These are phyloP conservation scores for Caradrina clavipalpis DNA, from an alignment of 2,888 invertebrate genomes.

Conservation along the genomic window DNA sequence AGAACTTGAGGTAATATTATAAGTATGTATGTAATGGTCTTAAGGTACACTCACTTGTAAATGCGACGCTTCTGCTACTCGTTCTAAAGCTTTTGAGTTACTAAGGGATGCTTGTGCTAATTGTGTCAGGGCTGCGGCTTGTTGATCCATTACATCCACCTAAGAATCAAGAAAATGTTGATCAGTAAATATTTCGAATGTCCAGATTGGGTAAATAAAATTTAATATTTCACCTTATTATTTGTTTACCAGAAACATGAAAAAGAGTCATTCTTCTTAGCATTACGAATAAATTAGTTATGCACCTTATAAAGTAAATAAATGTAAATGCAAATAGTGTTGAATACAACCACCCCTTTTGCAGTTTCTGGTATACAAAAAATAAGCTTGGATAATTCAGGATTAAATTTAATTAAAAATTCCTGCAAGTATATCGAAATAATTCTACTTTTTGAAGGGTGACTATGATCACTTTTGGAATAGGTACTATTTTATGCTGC, in stretches of 20 bases:
- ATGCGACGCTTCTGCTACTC: constrained; percentile 84
- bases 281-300: too few species aligned
- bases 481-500: not conserved
- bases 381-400: too few species aligned
- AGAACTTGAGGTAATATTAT: not conserved
- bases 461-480: not conserved
- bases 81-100: constrained; percentile 80
- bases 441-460: not conserved
- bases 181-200: not conserved
- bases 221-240: too few species aligned
- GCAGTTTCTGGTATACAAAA: too few species aligned
- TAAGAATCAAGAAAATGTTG: constrained; percentile 46
- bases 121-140: constrained; percentile 80
- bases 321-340: too few species aligned
- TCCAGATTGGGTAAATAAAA: not conserved
- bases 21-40: not conserved
- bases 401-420: not conserved
- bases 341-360: too few species aligned
- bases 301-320: too few species aligned
- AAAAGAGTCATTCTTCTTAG: too few species aligned
- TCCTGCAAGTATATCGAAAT: not conserved
- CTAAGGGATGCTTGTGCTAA: constrained; percentile 80
- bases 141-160: constrained; percentile 85
- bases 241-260: too few species aligned
- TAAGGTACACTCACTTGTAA: constrained; percentile 77